Conservation (phyloP, 2,113 vertebrate species). For the Ptyas mucosa region DNA sequence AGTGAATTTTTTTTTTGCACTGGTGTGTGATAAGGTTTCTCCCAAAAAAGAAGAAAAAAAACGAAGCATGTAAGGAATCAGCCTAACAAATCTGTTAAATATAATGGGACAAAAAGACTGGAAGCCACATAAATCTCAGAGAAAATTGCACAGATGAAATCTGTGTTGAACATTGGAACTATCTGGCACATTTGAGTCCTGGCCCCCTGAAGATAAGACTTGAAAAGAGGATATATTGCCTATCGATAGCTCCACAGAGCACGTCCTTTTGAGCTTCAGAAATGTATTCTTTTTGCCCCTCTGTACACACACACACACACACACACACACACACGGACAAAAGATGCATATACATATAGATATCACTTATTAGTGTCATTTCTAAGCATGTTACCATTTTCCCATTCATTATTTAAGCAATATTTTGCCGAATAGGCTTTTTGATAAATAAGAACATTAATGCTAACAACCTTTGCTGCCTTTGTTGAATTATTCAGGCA, state of each 20-base stretch:
- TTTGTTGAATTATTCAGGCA: slow-evolving; percentile 33
- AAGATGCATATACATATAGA: background rate
- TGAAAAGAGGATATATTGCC: slow-evolving; percentile 51
- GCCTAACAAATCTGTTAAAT: slow-evolving; percentile 64
- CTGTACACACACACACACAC: background rate
- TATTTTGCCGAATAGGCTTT: slow-evolving; percentile 26
- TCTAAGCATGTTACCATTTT: slow-evolving; percentile 28
- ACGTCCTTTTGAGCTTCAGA: slow-evolving; percentile 63
- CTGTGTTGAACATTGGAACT: slow-evolving; percentile 54
- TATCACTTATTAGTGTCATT: slow-evolving; percentile 4
- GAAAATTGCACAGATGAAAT: slow-evolving; percentile 65
- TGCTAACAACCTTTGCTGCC: background rate
- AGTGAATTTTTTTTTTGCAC: slow-evolving; percentile 52
- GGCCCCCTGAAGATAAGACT: slow-evolving; percentile 67
- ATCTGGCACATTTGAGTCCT: slow-evolving; percentile 63
- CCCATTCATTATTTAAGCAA: slow-evolving; percentile 20
- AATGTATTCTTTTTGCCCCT: slow-evolving; percentile 45
- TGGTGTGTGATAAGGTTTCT: slow-evolving; percentile 50
- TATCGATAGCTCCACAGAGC: slow-evolving; percentile 59
- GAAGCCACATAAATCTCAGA: slow-evolving; percentile 63
- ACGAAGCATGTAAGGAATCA: slow-evolving; percentile 31
- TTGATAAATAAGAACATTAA: slow-evolving; percentile 1
- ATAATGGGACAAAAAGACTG: slow-evolving; percentile 44
- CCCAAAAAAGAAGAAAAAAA: slow-evolving; percentile 42
- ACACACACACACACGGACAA: background rate